These are phyloP conservation scores for Pedicia rivosa DNA, from an alignment of 2,888 invertebrate species.

Conservation along the genomic window DNA sequence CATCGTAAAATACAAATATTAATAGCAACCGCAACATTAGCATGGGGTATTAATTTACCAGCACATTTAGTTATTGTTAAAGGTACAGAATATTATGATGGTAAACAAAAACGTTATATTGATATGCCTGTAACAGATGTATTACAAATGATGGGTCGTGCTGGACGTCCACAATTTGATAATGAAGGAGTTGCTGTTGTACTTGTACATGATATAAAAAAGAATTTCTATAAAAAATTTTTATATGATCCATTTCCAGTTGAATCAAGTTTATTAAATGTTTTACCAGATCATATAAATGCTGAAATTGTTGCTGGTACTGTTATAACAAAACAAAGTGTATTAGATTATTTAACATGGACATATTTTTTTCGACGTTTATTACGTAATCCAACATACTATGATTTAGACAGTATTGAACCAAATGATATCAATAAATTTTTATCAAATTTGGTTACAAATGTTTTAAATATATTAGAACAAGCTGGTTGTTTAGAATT, in stretches of 20 bases:
- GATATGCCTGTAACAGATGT: constrained; percentile 99
- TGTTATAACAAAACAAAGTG: constrained; percentile 79
- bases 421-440: constrained; percentile 53
- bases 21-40: constrained; percentile 91
- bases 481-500: constrained; percentile 65
- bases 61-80: constrained; percentile 97
- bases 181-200: constrained; percentile 79
- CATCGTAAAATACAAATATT: constrained; percentile 92
- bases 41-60: constrained; percentile 99
- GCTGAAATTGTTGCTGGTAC: constrained; percentile 95
- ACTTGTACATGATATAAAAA: constrained; percentile 89
- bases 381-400: constrained; percentile 83
- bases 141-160: constrained; percentile 98
- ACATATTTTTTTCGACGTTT: constrained; percentile 93
- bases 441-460: constrained; percentile 68
- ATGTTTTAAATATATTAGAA: constrained; percentile 52
- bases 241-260: constrained; percentile 99
- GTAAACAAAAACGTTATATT: constrained; percentile 88
- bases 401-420: constrained; percentile 59
- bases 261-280: constrained; percentile 83
- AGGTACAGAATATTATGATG: constrained; percentile 98
- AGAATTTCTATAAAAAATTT: constrained; percentile 98
- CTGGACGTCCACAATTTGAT: constrained; percentile 95
- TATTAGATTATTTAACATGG: constrained; percentile 95
- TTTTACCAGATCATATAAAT: constrained; percentile 91